Evolutionary conservation across 2,797 vertebrate genomes (phyloP).

Genomic region (Tympanoctomys barrerae): DNA sequence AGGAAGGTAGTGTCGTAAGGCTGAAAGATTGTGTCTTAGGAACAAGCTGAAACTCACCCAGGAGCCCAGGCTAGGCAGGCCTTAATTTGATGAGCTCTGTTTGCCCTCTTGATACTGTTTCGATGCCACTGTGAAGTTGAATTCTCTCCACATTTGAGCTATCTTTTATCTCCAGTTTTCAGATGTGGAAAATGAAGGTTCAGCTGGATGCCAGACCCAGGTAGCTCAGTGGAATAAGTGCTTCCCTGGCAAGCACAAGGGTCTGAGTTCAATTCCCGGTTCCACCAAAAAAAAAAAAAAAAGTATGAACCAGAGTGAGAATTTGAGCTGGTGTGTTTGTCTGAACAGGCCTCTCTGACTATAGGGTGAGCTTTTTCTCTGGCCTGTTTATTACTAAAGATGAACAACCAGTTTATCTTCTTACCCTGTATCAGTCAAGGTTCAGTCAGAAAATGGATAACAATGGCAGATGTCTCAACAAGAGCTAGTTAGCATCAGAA

Average conservation of each 20-base stretch:
- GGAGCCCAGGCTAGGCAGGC: neutral
- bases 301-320: neutral
- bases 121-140: neutral
- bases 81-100: neutral
- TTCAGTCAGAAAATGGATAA: neutral
- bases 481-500: neutral
- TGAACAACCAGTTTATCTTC: neutral
- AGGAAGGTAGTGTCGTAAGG: neutral
- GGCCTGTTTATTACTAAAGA: neutral
- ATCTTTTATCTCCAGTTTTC: neutral
- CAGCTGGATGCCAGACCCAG: neutral
- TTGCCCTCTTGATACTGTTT: neutral
- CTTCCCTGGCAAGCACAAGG: too few relatives aligned
- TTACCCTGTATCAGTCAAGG: neutral
- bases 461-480: too few relatives aligned
- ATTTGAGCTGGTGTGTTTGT: neutral
- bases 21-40: neutral
- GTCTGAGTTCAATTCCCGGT: too few relatives aligned
- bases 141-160: neutral
- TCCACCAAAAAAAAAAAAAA: too few relatives aligned
- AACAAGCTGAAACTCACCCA: neutral
- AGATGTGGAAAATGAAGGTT: neutral
- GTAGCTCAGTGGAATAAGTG: too few relatives aligned
- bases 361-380: neutral
- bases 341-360: neutral